These are phyloP conservation scores for Urocitellus parryii DNA, from an alignment of 2,113 vertebrate genomes.

Conservation along the genomic window DNA sequence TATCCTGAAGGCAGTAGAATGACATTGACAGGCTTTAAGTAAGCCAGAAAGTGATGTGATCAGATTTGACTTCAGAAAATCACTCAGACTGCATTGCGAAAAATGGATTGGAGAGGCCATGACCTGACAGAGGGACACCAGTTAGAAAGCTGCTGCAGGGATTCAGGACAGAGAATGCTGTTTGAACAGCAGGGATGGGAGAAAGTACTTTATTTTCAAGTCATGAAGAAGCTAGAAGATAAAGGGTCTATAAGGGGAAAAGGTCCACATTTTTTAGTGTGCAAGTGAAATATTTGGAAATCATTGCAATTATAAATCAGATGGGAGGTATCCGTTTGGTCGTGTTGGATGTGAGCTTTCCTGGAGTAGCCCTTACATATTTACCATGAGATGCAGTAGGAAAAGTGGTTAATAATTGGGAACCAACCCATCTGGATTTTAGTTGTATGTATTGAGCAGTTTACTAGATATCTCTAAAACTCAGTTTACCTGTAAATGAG, in stretches of 20 bases:
- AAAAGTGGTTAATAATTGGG: not conserved
- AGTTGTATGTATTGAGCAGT: not conserved
- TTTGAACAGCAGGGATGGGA: not conserved
- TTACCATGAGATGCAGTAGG: not conserved
- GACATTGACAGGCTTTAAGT: conserved; percentile 25
- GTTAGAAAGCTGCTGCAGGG: not conserved
- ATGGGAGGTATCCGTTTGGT: not conserved
- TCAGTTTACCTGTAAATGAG: not conserved
- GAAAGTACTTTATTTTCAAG: not conserved
- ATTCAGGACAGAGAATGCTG: not conserved
- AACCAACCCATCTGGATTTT: not conserved
- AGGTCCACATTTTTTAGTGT: not conserved
- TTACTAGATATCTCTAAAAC: not conserved
- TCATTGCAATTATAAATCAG: not conserved
- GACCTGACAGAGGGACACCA: not conserved
- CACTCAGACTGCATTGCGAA: not conserved
- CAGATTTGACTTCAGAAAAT: conserved; percentile 64
- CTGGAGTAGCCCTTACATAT: not conserved
- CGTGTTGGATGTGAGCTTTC: not conserved
- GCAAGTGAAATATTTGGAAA: not conserved
- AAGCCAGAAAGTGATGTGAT: conserved; percentile 53
- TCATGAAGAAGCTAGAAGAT: not conserved
- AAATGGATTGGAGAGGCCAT: conserved; percentile 30
- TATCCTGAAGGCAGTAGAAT: conserved; percentile 5
- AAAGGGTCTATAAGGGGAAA: not conserved